A percentile compares a stretch with the other conserved stretches of the same genome.
These are phyloP conservation scores for Tragelaphus oryx DNA, from an alignment of 2,797 vertebrate species.

Conservation along the genomic window DNA sequence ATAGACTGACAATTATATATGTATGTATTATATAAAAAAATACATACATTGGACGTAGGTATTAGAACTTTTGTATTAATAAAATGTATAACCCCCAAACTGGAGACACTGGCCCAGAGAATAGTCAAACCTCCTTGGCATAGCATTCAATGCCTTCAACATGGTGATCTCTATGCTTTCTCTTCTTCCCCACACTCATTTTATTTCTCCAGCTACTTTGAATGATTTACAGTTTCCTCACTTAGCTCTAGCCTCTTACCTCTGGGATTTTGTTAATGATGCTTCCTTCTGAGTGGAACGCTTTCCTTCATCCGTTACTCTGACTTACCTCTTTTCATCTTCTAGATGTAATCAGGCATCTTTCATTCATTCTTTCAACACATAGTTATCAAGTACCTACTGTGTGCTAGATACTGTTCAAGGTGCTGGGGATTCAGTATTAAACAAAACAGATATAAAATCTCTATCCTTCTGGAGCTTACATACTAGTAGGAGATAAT, in stretches of 20 bases:
- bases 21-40: neutral
- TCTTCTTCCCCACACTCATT: neutral
- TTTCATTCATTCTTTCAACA: slow-evolving; percentile 32
- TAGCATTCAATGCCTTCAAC: neutral
- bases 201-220: neutral
- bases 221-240: neutral
- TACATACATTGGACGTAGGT: neutral
- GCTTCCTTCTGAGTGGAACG: slow-evolving; percentile 6
- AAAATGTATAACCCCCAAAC: neutral
- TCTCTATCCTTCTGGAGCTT: neutral
- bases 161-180: neutral
- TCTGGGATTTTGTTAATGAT: neutral
- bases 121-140: neutral
- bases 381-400: neutral
- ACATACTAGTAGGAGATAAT: neutral
- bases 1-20: neutral
- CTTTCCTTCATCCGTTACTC: neutral
- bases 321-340: neutral
- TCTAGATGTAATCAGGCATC: neutral
- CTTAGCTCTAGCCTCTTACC: slow-evolving; percentile 17
- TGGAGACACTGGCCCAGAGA: neutral
- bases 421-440: neutral
- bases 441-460: slow-evolving; percentile 24
- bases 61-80: neutral
- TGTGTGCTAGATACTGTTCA: neutral